Conservation (phyloP, 2,113 vertebrate species). For the Carassius auratus region DNA sequence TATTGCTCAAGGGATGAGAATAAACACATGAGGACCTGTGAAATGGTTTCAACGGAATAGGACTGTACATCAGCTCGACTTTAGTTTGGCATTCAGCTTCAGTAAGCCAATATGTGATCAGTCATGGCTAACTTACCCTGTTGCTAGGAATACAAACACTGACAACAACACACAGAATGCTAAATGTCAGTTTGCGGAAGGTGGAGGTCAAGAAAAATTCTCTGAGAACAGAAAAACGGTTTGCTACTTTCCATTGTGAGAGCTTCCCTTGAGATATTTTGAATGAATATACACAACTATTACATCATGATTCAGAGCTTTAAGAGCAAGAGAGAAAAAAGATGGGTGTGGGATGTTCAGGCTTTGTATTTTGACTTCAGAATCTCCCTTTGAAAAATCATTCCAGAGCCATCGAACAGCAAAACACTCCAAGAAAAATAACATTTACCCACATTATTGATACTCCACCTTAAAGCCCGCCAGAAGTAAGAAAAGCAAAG, state of each 20-base stretch:
- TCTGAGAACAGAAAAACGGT: neutral
- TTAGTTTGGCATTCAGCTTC: conserved; percentile 57
- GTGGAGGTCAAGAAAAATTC: conserved; percentile 18
- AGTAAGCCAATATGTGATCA: conserved; percentile 51
- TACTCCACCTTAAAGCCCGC: conserved; percentile 63
- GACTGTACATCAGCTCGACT: conserved; percentile 52
- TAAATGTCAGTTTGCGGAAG: conserved; percentile 34
- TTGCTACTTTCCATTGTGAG: conserved; percentile 55
- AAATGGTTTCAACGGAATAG: conserved; percentile 31
- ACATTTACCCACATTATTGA: conserved; percentile 65
- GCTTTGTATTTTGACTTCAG: conserved; percentile 64
- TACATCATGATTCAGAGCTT: conserved; percentile 41
- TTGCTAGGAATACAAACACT: conserved; percentile 56
- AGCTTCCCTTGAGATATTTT: conserved; percentile 52
- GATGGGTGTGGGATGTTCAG: neutral
- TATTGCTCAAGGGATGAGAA: conserved; percentile 71
- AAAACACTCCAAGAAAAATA: conserved; percentile 60
- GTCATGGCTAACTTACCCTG: conserved; percentile 61
- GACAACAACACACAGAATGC: conserved; percentile 48
- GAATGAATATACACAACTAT: conserved; percentile 48
- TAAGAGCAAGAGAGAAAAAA: neutral
- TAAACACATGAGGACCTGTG: conserved; percentile 22
- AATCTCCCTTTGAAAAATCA: conserved; percentile 72
- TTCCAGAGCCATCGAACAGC: conserved; percentile 77
- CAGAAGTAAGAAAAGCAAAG: conserved; percentile 53